Base-by-base conservation (phyloP, 2,888 invertebrate species). In the Protonemura montana region DNA sequence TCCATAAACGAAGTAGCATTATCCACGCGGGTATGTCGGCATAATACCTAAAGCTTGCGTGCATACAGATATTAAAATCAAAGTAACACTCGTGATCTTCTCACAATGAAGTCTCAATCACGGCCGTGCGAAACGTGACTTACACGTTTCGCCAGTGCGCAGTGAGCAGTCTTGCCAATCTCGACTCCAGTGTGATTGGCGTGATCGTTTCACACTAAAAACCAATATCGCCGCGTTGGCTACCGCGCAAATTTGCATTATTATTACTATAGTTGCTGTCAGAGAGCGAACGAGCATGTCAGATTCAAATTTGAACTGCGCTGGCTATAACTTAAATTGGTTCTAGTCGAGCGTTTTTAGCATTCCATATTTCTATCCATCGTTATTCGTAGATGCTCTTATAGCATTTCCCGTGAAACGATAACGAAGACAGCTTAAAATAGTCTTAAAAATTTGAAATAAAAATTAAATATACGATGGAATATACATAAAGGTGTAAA, bases 131-230 rank as follows among this genome's bases (percentile, higher is more conserved):
- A 59, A 59, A 59, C 59, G 59, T 59, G 59, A 59, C 59, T 59
- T 59, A 10, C 59, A 59, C 59, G 59, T 59, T 59, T 59, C 59
- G 59, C 59, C 21, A 35, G 5, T 35, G 35, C 35, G 35, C 35
- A 10, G 35, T 35, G 35, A 3, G 35, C 35, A 35, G 35, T 10
- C 5, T 3, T 35, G 35, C 35, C 5, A 3, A 35, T 3, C 35
- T 35, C 10, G 35, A 10, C 35, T 35, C 5, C 35, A 10, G 59
- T 59, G 59, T 59, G 59, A 59, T 21, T 59, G 59, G 59, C 13
- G 59, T 59, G 59, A 59, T 59, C 59, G 59, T 59, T 59, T 59
- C 59, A 59, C 59, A 13, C 59, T 59, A 59, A 59, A 59, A 59
- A 10, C 59, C 7, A 59, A 59, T 59, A 10, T 10, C 59, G 59